These are phyloP conservation scores for Mellilla xanthometata DNA, from an alignment of 2,888 invertebrate species.

Conservation along the genomic window DNA sequence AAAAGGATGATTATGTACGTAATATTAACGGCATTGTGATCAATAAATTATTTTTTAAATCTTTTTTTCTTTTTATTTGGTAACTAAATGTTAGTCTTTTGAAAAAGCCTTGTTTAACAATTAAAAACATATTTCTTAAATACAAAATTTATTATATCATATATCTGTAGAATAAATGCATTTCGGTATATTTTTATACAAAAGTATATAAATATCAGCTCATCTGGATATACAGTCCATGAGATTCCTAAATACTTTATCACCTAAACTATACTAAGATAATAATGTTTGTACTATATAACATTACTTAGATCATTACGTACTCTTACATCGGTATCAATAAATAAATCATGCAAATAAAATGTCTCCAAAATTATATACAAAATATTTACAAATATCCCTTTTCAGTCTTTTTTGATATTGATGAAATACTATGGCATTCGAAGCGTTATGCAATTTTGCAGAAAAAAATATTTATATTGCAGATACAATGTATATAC, in stretches of 20 bases:
- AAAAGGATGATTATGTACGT: constrained; percentile 16
- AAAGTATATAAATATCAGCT: constrained; percentile 42
- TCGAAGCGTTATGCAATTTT: neutral
- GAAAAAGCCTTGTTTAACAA: no score
- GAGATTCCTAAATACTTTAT: constrained; percentile 30
- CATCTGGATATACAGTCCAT: constrained; percentile 27
- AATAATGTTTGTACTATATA: constrained; percentile 58
- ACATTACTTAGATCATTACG: constrained; percentile 22
- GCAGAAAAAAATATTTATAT: no score
- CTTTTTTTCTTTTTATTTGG: neutral
- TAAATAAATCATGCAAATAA: constrained; percentile 34
- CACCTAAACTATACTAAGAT: constrained; percentile 31
- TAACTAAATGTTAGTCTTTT: no score
- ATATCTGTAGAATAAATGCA: constrained; percentile 61
- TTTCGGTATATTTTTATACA: constrained; percentile 59
- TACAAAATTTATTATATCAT: constrained; percentile 29
- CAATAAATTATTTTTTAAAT: constrained; percentile 28
- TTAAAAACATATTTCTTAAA: constrained; percentile 5
- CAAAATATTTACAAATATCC: constrained; percentile 40
- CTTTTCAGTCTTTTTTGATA: constrained; percentile 46
- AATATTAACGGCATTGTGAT: constrained; percentile 15
- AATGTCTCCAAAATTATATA: constrained; percentile 33
- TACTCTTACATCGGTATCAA: constrained; percentile 25
- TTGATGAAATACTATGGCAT: constrained; percentile 20
- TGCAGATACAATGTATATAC: no score